phyloP scores from a whole-genome alignment of 2,113 vertebrate species.

The Entomyzon cyanotis region DNA sequence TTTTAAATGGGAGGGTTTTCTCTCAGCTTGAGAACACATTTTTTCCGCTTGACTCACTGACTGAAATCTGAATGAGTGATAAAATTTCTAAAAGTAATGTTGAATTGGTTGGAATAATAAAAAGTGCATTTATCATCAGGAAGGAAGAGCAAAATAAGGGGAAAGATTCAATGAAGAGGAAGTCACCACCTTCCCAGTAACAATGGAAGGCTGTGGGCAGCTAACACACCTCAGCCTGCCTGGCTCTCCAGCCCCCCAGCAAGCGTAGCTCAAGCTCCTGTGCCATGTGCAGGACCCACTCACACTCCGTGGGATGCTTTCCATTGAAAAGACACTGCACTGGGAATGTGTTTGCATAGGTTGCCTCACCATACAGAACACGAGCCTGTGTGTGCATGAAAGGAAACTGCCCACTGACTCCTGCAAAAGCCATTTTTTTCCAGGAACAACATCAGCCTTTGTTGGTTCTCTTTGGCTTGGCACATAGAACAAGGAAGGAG shows the following conservation, averaged over 20 bases:
- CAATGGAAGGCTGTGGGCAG: conserved; percentile 6
- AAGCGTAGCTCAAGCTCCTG: neutral
- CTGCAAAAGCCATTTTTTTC: neutral
- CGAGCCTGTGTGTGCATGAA: neutral
- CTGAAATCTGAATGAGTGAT: conserved; percentile 43
- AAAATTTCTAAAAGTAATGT: conserved; percentile 52
- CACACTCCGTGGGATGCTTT: neutral
- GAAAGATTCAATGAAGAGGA: conserved; percentile 4
- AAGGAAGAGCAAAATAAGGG: conserved; percentile 41
- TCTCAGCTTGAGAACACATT: conserved; percentile 18
- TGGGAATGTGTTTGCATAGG: neutral
- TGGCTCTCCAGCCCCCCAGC: neutral
- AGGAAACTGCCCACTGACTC: neutral
- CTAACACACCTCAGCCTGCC: neutral
- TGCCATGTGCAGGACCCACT: neutral
- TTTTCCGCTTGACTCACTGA: conserved; percentile 51
- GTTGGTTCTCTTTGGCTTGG: conserved; percentile 43
- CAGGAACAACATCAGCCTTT: conserved; percentile 46
- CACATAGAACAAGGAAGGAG: neutral
- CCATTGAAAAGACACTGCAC: neutral
- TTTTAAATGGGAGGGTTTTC: conserved; percentile 21
- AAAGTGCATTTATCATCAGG: conserved; percentile 25
- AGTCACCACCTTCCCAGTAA: neutral
- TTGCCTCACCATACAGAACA: neutral
- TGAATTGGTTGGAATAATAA: conserved; percentile 27